Evolutionary conservation across 2,113 vertebrate genomes (phyloP), one percentile per base, ranked within the genome.

Genomic region (Varanus komodoensis): DNA sequence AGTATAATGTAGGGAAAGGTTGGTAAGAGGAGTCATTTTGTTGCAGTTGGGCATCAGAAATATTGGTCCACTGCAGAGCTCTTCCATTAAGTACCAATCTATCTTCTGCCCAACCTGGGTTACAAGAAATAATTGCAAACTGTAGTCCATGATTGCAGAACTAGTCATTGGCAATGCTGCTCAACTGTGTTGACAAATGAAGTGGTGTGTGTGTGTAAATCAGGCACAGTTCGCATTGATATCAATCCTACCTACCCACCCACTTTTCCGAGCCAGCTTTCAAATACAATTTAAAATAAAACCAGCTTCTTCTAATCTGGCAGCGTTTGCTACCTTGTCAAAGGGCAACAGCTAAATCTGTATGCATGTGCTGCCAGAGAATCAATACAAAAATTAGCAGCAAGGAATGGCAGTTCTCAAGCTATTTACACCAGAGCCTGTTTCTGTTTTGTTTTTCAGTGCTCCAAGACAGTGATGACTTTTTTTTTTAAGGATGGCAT

Each of bases 381-480:
- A 91, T 23, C 89, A 85, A 34, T 71, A 82, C 81, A 38, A 87
- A 93, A 91, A 91, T 77, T 21, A 92, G 44, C 29, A 80, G 52
- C 85, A 95, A 86, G 44, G 7, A 89, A 52, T 78, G 90, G 89
- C 86, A 78, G 29, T 87, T 27, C 75, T 81, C 15, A 83, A 73
- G 67, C 87, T 85, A 52, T 52, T 89, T 74, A 78, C 86, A 77
- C 29, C 32, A 38, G 64, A 75, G 48, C 34, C 19, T 74, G 50
- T 19, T 86, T n/a, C 34, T 81, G 25, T 44, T 87, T 1, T 82
- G 61, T 89, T 91, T 93, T 83, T 44, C 82, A 95, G 73, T 38
- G 34, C 89, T 71, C 48, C 93, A 87, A 88, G 67, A 91, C 74
- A 82, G 79, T 25, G 73, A 44, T 44, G 38, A 44, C 38, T 44